phyloP scores from a whole-genome alignment of 2,113 vertebrate species.

The Chamaea fasciata region DNA sequence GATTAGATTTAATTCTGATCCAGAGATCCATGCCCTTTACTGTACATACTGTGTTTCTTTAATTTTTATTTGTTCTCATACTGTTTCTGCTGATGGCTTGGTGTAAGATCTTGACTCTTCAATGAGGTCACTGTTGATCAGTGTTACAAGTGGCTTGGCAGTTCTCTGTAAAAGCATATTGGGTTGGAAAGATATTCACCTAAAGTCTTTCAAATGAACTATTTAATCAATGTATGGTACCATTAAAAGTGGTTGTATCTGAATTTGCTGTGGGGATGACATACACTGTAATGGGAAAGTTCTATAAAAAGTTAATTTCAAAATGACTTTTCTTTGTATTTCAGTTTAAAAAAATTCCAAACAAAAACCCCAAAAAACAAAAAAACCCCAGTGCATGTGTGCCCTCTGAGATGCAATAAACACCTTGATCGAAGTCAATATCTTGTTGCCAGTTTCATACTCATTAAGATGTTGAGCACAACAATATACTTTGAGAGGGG shows the following conservation, averaged over 20 bases:
- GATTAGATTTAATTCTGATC: conserved; percentile 72
- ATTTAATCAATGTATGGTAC: conserved; percentile 87
- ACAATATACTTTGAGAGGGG: neutral
- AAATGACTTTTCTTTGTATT: conserved; percentile 92
- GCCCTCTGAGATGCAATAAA: conserved; percentile 99
- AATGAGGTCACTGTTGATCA: conserved; percentile 82
- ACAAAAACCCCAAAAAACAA: neutral
- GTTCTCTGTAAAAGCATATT: conserved; percentile 78
- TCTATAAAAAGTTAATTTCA: conserved; percentile 77
- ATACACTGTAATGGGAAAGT: conserved; percentile 76
- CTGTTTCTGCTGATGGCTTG: conserved; percentile 85
- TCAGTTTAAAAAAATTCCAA: conserved; percentile 69
- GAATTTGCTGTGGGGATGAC: conserved; percentile 85
- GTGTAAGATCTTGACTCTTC: conserved; percentile 76
- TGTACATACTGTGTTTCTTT: conserved; percentile 78
- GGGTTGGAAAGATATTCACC: conserved; percentile 77
- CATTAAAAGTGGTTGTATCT: conserved; percentile 90
- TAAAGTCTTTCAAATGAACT: conserved; percentile 77
- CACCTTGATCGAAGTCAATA: conserved; percentile 85
- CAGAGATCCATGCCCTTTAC: conserved; percentile 68
- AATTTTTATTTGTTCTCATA: conserved; percentile 75
- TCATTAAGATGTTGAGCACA: neutral
- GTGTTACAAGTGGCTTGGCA: conserved; percentile 84
- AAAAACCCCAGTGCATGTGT: conserved; percentile 91
- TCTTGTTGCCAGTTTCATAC: conserved; percentile 49